phyloP scores from a whole-genome alignment of 2,888 invertebrate genomes.

The Melolontha melolontha region DNA sequence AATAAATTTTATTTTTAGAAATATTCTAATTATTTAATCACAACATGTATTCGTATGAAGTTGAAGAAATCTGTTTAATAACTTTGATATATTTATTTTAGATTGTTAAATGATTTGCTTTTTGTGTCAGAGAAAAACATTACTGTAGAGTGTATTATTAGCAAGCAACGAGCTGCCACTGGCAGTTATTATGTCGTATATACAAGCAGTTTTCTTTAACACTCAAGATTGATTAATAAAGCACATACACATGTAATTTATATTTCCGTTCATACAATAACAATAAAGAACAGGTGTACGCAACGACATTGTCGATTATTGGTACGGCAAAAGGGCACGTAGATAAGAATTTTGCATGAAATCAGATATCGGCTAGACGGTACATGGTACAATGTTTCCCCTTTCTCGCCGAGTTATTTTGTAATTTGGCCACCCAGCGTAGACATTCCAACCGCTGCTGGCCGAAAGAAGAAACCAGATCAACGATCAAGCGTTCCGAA shows the following conservation, averaged over 20 bases:
- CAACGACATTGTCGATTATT: slow-evolving; percentile 5
- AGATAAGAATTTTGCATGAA: slow-evolving; percentile 37
- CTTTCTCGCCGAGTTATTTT: slow-evolving; percentile 26
- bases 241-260: neutral
- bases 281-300: neutral
- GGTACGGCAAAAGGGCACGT: slow-evolving; percentile 7
- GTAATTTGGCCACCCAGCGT: slow-evolving; percentile 43
- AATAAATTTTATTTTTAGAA: no score
- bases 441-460: slow-evolving; percentile 19
- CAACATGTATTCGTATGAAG: no score
- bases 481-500: slow-evolving; percentile 19
- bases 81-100: no score
- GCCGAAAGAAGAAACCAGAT: slow-evolving; percentile 41
- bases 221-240: no score
- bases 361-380: slow-evolving; percentile 32
- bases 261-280: slow-evolving; percentile 10
- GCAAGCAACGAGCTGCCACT: no score
- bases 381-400: slow-evolving; percentile 3
- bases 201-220: neutral
- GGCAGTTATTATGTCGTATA: neutral
- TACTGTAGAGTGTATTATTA: no score
- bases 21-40: no score
- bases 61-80: no score
- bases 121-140: no score
- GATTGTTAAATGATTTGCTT: no score